Evolutionary conservation across 2,113 vertebrate genomes (phyloP).

Genomic region (Physeter macrocephalus): DNA sequence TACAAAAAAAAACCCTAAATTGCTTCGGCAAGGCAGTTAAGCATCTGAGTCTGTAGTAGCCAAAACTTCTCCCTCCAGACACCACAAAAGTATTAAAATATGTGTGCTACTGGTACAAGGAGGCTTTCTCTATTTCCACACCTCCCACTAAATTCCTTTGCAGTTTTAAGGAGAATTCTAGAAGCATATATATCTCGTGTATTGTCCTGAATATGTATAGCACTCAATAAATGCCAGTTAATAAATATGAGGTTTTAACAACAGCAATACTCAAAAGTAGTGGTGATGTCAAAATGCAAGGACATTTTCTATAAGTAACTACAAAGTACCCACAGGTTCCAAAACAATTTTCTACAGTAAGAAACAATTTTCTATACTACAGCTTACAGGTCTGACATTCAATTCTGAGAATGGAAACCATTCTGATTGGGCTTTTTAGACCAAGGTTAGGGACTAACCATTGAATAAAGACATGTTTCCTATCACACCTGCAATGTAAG

Average conservation of each 20-base stretch:
- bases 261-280: neutral
- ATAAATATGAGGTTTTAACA: neutral
- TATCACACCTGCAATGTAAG: neutral
- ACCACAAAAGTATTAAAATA: neutral
- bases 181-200: neutral
- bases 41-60: neutral
- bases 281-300: neutral
- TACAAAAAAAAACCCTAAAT: neutral
- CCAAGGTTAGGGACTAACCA: neutral
- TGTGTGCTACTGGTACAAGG: neutral
- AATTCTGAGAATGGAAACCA: constrained; percentile 2
- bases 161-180: constrained; percentile 1
- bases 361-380: neutral
- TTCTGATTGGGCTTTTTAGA: neutral
- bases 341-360: neutral
- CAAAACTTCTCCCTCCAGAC: neutral
- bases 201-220: neutral
- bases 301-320: neutral
- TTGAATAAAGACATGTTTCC: neutral
- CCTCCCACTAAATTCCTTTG: neutral
- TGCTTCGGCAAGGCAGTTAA: neutral
- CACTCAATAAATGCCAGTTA: neutral
- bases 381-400: neutral
- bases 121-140: neutral
- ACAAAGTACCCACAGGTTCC: neutral